These are phyloP conservation scores for Drosophila pegasa DNA, from an alignment of 2,888 invertebrate genomes.

Conservation along the genomic window DNA sequence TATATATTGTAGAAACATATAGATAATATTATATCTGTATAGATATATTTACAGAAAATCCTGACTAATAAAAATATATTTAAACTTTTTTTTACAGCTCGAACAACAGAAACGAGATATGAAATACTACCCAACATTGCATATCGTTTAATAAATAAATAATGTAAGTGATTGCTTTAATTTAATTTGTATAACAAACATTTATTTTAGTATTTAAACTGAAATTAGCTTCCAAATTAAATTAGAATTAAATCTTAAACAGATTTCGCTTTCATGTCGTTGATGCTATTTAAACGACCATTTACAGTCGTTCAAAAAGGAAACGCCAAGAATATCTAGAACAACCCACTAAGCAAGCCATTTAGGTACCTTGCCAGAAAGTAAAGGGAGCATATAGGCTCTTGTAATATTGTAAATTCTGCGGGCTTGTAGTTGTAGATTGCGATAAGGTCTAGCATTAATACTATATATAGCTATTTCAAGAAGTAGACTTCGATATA, in stretches of 20 bases:
- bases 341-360: background rate
- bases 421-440: too few species aligned
- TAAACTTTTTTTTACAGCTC: background rate
- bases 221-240: background rate
- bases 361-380: background rate
- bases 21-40: too few species aligned
- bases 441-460: too few species aligned
- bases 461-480: too few species aligned
- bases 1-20: too few species aligned
- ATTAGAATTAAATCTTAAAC: background rate
- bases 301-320: background rate
- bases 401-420: too few species aligned
- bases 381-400: background rate
- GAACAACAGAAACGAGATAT: background rate
- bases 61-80: background rate
- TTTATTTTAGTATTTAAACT: background rate
- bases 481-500: too few species aligned
- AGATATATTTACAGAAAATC: too few species aligned
- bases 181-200: background rate
- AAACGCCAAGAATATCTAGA: constrained; percentile 15
- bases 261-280: background rate
- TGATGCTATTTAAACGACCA: constrained; percentile 1
- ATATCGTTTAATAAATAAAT: background rate
- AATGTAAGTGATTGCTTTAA: background rate
- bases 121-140: too few species aligned